A percentile compares a stretch with the other conserved stretches of the same genome.
phyloP scores from a whole-genome alignment of 2,888 invertebrate genomes.

The Chrysolina haemoptera region DNA sequence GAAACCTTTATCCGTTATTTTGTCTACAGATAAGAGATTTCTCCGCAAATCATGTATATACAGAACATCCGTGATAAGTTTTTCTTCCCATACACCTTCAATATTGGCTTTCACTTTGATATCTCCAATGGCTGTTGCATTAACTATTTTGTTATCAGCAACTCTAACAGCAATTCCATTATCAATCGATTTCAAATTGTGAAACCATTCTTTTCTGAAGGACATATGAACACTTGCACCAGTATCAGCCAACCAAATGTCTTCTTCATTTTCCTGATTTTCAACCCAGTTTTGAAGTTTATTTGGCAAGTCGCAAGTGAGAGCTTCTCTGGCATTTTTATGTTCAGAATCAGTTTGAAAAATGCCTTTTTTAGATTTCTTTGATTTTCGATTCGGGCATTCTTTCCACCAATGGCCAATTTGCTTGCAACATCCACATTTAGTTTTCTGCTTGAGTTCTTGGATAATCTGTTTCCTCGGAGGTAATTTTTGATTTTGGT shows the following conservation, averaged over 20 bases:
- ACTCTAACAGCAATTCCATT: not conserved
- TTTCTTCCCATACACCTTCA: not conserved
- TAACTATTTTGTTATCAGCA: not conserved
- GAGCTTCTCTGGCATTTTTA: not conserved
- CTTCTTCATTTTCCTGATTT: not conserved
- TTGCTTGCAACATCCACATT: not conserved
- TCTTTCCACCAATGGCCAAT: not conserved
- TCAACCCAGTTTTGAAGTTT: not conserved
- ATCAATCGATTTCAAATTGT: not conserved
- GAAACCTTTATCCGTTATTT: not conserved
- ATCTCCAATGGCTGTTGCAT: not conserved
- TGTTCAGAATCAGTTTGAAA: not conserved
- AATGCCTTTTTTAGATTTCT: not conserved
- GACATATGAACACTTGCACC: not conserved
- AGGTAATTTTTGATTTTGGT: not conserved
- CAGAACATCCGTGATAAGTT: not conserved
- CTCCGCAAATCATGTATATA: not conserved
- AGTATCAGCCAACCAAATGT: not conserved
- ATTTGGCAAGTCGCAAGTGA: not conserved
- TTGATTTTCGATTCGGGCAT: not conserved
- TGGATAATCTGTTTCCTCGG: not conserved
- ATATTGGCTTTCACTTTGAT: not conserved
- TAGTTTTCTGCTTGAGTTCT: not conserved
- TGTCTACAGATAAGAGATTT: slow-evolving; percentile 5
- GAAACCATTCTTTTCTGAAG: not conserved